Conservation (phyloP, 2,113 vertebrate species). For the Lota lota region DNA sequence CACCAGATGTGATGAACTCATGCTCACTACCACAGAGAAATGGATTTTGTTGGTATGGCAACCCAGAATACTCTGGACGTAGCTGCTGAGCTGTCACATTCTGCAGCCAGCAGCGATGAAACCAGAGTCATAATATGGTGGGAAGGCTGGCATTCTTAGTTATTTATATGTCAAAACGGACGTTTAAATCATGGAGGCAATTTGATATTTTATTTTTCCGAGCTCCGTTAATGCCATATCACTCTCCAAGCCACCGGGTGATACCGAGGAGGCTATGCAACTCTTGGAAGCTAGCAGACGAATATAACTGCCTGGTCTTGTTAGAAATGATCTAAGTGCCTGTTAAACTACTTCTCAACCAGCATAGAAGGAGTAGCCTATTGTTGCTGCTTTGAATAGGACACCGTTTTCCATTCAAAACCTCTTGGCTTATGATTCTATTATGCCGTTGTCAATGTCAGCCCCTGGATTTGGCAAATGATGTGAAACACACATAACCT, state of each 20-base stretch:
- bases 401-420: background rate
- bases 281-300: slow-evolving; percentile 1
- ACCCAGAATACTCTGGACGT: slow-evolving; percentile 7
- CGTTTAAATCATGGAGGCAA: slow-evolving; percentile 9
- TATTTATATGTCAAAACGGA: slow-evolving; percentile 8
- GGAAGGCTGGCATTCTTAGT: slow-evolving; percentile 2
- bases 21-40: slow-evolving; percentile 22
- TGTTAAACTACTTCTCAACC: slow-evolving; percentile 4
- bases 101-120: slow-evolving; percentile 20
- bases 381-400: background rate
- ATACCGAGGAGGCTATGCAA: slow-evolving; percentile 27
- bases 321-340: slow-evolving; percentile 15
- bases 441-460: background rate
- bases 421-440: background rate
- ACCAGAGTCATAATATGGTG: slow-evolving; percentile 16
- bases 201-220: background rate
- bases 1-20: slow-evolving; percentile 33
- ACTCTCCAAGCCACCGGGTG: slow-evolving; percentile 6
- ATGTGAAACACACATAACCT: background rate
- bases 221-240: slow-evolving; percentile 1
- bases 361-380: background rate
- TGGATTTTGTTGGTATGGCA: slow-evolving; percentile 33
- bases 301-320: slow-evolving; percentile 23
- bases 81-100: slow-evolving; percentile 17
- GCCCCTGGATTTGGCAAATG: background rate